Base-by-base conservation (phyloP, 2,113 vertebrate genomes). In the Oriolus oriolus region DNA sequence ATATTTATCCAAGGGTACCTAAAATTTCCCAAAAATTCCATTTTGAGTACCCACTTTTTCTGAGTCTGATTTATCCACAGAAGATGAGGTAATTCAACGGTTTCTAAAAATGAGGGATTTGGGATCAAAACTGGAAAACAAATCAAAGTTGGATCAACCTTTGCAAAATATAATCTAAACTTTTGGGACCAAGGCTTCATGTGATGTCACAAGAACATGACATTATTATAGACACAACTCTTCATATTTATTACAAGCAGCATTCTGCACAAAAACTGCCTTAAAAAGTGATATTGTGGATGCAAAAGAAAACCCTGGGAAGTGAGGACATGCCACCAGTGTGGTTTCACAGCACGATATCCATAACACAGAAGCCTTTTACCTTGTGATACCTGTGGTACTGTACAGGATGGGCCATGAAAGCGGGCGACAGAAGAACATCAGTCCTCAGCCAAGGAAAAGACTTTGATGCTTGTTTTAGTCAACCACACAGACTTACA, bases 401-500 rank as follows among this genome's bases (percentile, higher is more conserved):
- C 56, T 21, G 23, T 11, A 26, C 12, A 54, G 63, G 28, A 53
- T 1, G 8, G 21, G 47, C 44, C 33, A 30, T 9, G 41, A 35
- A 44, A 31, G 21, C 70, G 3, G 14, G 26, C 0, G 1, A 50
- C 41, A 66, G 42, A 75, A 73, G 6, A 61, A 13, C 59, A 30
- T 22, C 3, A 0, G 12, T 75, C 42, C 30, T 75, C 33, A 54
- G 54, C 41, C 42, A 50, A 57, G 33, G 28, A 73, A 12, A 63
- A 74, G 37, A 20, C 35, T 68, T n/a, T 9, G 27, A 27, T 0
- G 2, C 16, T 35, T 10, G 3, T 49, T 6, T 60, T 21, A 26
- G 31, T 65, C 60, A 80, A 12, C 13, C 57, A 68, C 33, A 30
- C 23, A 31, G 33, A 41, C 3, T 47, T 44, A 15, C 0, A 0